These are phyloP conservation scores for Euborellia annulipes DNA, from an alignment of 1,140 invertebrate species.

Conservation along the genomic window DNA sequence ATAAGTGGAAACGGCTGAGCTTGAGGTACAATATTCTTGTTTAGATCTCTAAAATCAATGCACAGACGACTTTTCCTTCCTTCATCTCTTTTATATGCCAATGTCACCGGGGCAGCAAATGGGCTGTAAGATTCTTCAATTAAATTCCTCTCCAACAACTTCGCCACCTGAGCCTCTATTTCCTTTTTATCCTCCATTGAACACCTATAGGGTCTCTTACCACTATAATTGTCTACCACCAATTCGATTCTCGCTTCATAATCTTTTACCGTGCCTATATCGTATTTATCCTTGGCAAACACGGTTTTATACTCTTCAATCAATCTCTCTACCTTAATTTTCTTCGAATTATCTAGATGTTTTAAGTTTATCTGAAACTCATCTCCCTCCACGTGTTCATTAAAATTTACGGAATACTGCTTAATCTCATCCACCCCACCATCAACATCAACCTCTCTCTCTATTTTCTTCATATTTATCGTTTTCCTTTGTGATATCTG, in stretches of 20 bases:
- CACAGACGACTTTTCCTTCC: slow-evolving; percentile 21
- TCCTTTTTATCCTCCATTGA: slow-evolving; percentile 22
- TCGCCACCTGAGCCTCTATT: slow-evolving; percentile 22
- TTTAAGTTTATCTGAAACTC: slow-evolving; percentile 17
- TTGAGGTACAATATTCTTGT: slow-evolving; percentile 24
- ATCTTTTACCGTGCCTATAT: slow-evolving; percentile 18
- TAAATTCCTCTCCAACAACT: slow-evolving; percentile 22
- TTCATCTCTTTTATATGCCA: slow-evolving; percentile 24
- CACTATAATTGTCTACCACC: slow-evolving; percentile 22
- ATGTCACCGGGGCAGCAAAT: slow-evolving; percentile 23
- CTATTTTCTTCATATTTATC: slow-evolving; percentile 12
- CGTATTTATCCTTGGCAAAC: slow-evolving; percentile 26
- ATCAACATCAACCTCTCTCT: background rate
- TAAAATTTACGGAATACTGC: slow-evolving; percentile 18
- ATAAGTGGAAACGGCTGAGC: slow-evolving; percentile 25
- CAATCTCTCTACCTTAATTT: slow-evolving; percentile 17
- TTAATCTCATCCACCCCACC: background rate
- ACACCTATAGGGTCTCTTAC: slow-evolving; percentile 23
- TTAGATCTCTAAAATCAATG: slow-evolving; percentile 23
- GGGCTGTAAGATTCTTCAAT: slow-evolving; percentile 25
- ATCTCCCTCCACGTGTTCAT: slow-evolving; percentile 19
- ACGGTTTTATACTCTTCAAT: slow-evolving; percentile 18
- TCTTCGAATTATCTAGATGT: slow-evolving; percentile 18
- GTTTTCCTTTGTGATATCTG: slow-evolving; percentile 10
- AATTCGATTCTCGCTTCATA: slow-evolving; percentile 24